Evolutionary conservation across 2,888 invertebrate genomes (phyloP).

Genomic region (Nymphalis c-album): DNA sequence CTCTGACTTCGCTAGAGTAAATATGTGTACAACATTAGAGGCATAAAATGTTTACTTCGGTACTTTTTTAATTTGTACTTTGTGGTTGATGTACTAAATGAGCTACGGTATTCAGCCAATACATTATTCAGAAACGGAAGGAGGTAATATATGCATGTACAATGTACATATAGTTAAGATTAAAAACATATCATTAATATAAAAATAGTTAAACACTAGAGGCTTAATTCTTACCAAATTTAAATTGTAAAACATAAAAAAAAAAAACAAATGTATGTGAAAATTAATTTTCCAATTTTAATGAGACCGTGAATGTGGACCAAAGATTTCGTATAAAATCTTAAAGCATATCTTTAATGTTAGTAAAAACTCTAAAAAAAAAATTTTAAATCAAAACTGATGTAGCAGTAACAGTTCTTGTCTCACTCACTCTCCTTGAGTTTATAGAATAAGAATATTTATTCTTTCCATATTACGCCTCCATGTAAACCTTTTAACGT

Average conservation of each 20-base stretch:
- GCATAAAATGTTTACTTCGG: slow-evolving; percentile 25
- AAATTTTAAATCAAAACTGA: too few species aligned
- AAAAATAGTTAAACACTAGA: too few species aligned
- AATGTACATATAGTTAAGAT: neutral
- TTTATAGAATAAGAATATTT: slow-evolving; percentile 10
- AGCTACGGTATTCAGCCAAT: slow-evolving; percentile 7
- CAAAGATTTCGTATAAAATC: too few species aligned
- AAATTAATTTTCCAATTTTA: too few species aligned
- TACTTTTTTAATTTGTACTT: slow-evolving; percentile 18
- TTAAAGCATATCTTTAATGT: too few species aligned
- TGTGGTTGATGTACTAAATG: slow-evolving; percentile 13
- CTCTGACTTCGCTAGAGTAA: slow-evolving; percentile 24
- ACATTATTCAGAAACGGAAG: slow-evolving; percentile 6
- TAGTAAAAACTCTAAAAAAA: too few species aligned
- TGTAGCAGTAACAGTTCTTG: too few species aligned
- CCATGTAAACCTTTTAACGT: slow-evolving; percentile 20
- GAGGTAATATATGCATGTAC: neutral
- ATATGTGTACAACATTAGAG: slow-evolving; percentile 23
- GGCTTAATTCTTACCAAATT: too few species aligned
- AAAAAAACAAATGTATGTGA: too few species aligned
- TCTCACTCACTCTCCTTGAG: slow-evolving; percentile 3
- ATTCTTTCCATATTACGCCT: slow-evolving; percentile 12
- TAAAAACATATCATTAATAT: neutral
- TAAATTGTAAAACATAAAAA: too few species aligned
- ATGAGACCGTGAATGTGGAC: too few species aligned